These are phyloP conservation scores for Perithous albicinctus DNA, from an alignment of 2,888 invertebrate genomes.

Conservation along the genomic window DNA sequence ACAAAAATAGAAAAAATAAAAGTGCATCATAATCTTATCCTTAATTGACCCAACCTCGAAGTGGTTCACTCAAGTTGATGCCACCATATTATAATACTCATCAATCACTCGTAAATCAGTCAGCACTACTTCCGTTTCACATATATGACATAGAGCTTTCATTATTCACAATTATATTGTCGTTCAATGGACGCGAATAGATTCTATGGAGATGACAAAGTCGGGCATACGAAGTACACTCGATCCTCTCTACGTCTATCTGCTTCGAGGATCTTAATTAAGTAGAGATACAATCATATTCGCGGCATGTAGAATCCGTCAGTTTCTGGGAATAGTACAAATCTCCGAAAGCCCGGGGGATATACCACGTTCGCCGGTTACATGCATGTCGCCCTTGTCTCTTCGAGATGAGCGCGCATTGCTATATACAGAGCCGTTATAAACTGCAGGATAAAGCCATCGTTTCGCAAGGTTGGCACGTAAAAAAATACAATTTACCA, in stretches of 20 bases:
- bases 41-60: not conserved
- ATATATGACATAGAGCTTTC: not conserved
- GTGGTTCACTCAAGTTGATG: not conserved
- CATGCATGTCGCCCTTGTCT: not conserved
- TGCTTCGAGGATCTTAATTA: slow-evolving; percentile 40
- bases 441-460: slow-evolving; percentile 29
- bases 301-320: slow-evolving; percentile 7
- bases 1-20: too few relatives aligned
- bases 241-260: slow-evolving; percentile 26
- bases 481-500: slow-evolving; percentile 18
- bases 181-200: slow-evolving; percentile 27
- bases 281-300: slow-evolving; percentile 44
- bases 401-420: not conserved
- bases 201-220: slow-evolving; percentile 12
- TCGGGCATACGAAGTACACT: too few relatives aligned
- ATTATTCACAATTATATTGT: slow-evolving; percentile 41
- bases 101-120: slow-evolving; percentile 19
- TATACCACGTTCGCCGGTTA: not conserved
- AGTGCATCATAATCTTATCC: not conserved
- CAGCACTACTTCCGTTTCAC: not conserved
- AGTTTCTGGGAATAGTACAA: slow-evolving; percentile 11
- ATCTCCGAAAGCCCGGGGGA: not conserved
- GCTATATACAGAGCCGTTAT: not conserved
- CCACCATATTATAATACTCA: slow-evolving; percentile 7
- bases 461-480: not conserved